phyloP scores from a whole-genome alignment of 2,888 invertebrate species.

The Pseudolycoriella hygida region DNA sequence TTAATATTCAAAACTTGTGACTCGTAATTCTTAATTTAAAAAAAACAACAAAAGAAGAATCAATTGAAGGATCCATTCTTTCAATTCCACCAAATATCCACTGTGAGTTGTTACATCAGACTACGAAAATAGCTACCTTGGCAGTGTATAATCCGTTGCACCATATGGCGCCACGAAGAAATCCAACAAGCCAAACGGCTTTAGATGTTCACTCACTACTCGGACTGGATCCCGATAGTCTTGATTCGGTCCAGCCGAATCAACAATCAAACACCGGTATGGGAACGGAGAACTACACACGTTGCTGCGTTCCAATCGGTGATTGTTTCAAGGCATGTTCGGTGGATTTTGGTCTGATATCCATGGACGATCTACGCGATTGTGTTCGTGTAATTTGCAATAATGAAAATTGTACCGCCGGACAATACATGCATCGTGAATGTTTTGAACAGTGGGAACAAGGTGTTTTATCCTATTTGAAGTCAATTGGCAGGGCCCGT shows the following conservation, averaged over 20 bases:
- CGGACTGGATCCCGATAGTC: slow-evolving; percentile 10
- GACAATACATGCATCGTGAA: slow-evolving; percentile 88
- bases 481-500: slow-evolving; percentile 77
- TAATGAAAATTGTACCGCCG: slow-evolving; percentile 77
- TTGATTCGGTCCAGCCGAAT: slow-evolving; percentile 8
- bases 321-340: slow-evolving; percentile 54
- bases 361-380: slow-evolving; percentile 53
- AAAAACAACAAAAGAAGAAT: background rate
- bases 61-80: background rate
- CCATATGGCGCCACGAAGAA: slow-evolving; percentile 36
- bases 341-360: slow-evolving; percentile 34
- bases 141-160: slow-evolving; percentile 17
- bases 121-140: slow-evolving; percentile 17
- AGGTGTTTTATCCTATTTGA: slow-evolving; percentile 70
- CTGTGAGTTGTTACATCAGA: background rate
- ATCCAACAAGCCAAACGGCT: slow-evolving; percentile 13
- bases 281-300: slow-evolving; percentile 34
- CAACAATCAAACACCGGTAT: slow-evolving; percentile 15
- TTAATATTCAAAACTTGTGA: no score
- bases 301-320: slow-evolving; percentile 67
- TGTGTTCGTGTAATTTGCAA: slow-evolving; percentile 83
- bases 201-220: slow-evolving; percentile 26
- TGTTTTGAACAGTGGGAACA: slow-evolving; percentile 93
- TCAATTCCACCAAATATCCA: background rate
- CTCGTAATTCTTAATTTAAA: background rate